Conservation (phyloP, 2,888 invertebrate species). For the Protophormia terraenovae region DNA sequence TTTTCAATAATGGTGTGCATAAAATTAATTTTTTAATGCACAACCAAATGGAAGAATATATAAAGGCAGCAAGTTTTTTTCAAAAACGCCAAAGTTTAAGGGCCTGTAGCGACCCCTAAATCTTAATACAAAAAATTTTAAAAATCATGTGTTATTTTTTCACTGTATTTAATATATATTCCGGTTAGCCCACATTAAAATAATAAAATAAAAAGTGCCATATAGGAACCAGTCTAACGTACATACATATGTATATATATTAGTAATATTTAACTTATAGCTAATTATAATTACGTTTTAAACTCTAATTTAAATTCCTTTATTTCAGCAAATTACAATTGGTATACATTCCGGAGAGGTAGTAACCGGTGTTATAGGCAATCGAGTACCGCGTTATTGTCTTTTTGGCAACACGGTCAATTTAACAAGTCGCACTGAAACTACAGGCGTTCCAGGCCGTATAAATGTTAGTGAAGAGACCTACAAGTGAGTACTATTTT, state of each 20-base stretch:
- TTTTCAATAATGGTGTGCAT: too few relatives aligned
- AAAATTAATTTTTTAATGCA: too few relatives aligned
- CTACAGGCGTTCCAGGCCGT: slow-evolving; percentile 92
- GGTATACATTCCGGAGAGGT: slow-evolving; percentile 97
- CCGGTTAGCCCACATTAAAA: too few relatives aligned
- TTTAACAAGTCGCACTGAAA: slow-evolving; percentile 95
- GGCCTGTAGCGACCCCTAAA: too few relatives aligned
- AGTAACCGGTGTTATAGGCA: slow-evolving; percentile 96
- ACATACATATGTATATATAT: not conserved
- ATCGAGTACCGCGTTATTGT: slow-evolving; percentile 96
- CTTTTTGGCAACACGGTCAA: slow-evolving; percentile 97
- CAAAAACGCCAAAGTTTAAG: too few relatives aligned
- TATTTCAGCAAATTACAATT: slow-evolving; percentile 91
- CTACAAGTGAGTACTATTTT: slow-evolving; percentile 86
- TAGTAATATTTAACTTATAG: not conserved
- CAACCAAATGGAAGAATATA: too few relatives aligned
- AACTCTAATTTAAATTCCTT: not conserved
- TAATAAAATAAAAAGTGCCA: too few relatives aligned
- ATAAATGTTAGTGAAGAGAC: slow-evolving; percentile 96
- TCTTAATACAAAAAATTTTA: too few relatives aligned
- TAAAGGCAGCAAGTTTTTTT: too few relatives aligned
- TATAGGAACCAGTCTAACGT: too few relatives aligned
- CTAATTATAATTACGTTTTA: not conserved
- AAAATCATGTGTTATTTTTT: too few relatives aligned
- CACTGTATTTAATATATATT: too few relatives aligned